Percentiles rank a stretch among this genome's conserved stretches.
Conservation (phyloP, 2,888 invertebrate genomes). For the Atherix ibis region DNA sequence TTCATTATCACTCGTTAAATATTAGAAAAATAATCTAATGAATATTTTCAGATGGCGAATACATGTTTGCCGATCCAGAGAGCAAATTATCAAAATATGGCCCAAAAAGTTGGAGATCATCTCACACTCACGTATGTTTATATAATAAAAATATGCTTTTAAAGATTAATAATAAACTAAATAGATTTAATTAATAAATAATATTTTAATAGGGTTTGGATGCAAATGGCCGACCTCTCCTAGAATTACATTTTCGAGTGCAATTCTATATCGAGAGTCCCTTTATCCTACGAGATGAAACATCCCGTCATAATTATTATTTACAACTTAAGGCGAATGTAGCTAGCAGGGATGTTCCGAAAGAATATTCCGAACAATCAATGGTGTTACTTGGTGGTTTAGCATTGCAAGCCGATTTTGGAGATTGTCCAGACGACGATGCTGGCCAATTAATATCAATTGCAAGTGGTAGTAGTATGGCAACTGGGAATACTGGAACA, state of each 20-base stretch:
- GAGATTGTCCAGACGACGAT: constrained; percentile 50
- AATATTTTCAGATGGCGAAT: constrained; percentile 82
- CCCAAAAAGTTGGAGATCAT: constrained; percentile 90
- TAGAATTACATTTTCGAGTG: constrained; percentile 79
- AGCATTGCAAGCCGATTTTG: constrained; percentile 85
- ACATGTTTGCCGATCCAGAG: constrained; percentile 86
- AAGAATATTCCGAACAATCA: constrained; percentile 40
- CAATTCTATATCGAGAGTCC: constrained; percentile 91
- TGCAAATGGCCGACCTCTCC: constrained; percentile 74
- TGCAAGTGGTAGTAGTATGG: constrained; percentile 2
- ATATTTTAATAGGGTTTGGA: constrained; percentile 54
- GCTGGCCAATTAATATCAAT: not conserved
- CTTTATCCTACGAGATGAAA: constrained; percentile 75
- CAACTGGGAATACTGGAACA: too few relatives aligned
- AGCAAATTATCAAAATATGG: constrained; percentile 93
- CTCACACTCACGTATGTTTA: constrained; percentile 69
- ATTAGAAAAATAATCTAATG: too few relatives aligned
- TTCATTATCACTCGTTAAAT: too few relatives aligned
- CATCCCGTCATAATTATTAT: constrained; percentile 87
- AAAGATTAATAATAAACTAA: too few relatives aligned
- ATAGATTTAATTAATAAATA: not conserved
- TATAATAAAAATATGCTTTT: not conserved
- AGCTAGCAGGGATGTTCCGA: constrained; percentile 45
- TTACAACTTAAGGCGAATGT: constrained; percentile 85
- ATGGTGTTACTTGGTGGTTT: constrained; percentile 70